Percentiles rank a stretch among this genome's conserved stretches.
Conservation (phyloP, 1,140 invertebrate genomes). For the Drosophila saltans region DNA sequence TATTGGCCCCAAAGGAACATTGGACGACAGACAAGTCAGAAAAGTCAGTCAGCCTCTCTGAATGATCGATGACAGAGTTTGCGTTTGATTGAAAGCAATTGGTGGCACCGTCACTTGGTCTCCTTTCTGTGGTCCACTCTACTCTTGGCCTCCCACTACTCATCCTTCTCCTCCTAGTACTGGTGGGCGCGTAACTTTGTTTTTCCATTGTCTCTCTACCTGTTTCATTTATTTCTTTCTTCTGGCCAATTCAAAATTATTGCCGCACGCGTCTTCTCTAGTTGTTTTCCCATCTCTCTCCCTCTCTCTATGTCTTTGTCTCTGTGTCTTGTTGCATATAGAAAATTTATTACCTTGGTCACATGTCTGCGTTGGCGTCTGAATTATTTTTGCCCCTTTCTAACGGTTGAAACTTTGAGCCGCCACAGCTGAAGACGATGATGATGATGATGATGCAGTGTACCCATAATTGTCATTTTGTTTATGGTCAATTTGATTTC, state of each 20-base stretch:
- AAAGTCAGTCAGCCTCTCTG: constrained; percentile 42
- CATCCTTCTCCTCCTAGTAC: no score
- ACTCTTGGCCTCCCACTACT: background rate
- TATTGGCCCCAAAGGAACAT: constrained; percentile 51
- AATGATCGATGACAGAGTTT: constrained; percentile 81
- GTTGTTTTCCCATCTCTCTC: no score
- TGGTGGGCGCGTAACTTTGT: constrained; percentile 55
- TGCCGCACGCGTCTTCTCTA: constrained; percentile 48
- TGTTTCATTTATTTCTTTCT: constrained; percentile 10
- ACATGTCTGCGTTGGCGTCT: constrained; percentile 44
- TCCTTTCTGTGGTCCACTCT: constrained; percentile 18
- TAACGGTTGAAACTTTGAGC: constrained; percentile 48
- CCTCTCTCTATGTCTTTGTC: no score
- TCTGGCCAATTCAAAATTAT: constrained; percentile 50
- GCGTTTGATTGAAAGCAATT: constrained; percentile 81
- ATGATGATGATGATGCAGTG: constrained; percentile 36
- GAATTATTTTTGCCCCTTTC: constrained; percentile 23
- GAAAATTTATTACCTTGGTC: constrained; percentile 58
- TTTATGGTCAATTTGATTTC: constrained; percentile 38
- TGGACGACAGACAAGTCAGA: constrained; percentile 32
- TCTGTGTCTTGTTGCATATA: constrained; percentile 31
- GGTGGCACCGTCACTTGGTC: constrained; percentile 78
- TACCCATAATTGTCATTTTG: constrained; percentile 48
- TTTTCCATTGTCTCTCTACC: constrained; percentile 10
- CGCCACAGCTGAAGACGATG: background rate